A percentile compares a stretch with the other conserved stretches of the same genome.
Evolutionary conservation across 1,140 invertebrate species (phyloP).

Genomic region (Aplysia californica): DNA sequence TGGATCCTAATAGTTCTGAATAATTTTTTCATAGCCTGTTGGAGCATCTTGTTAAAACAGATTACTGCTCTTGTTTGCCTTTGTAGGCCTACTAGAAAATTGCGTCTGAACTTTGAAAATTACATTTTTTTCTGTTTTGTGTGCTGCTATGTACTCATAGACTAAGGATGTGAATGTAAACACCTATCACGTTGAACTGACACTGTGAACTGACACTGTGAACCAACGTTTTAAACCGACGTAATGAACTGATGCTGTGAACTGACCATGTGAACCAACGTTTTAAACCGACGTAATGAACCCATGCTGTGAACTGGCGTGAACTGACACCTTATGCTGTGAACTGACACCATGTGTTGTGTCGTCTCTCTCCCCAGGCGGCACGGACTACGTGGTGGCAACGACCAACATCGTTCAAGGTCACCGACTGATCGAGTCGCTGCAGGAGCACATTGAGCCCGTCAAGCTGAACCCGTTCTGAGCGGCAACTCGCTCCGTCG

Average conservation of each 20-base stretch:
- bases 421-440: constrained; percentile 81
- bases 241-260: background rate
- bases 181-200: no score
- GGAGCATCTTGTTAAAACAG: no score
- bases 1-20: no score
- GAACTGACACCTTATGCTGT: background rate
- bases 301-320: background rate
- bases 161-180: no score
- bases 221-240: background rate
- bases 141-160: no score
- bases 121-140: no score
- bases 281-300: background rate
- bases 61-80: no score
- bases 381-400: constrained; percentile 91
- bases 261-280: background rate
- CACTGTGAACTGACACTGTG: background rate
- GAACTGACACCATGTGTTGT: background rate
- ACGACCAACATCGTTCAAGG: constrained; percentile 96
- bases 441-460: constrained; percentile 73
- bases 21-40: no score
- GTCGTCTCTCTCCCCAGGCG: constrained; percentile 70
- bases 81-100: no score
- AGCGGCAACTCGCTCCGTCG: background rate
- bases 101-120: no score
- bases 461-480: constrained; percentile 62